phyloP scores from a whole-genome alignment of 2,888 invertebrate genomes.

The Tenthredo distinguenda region DNA sequence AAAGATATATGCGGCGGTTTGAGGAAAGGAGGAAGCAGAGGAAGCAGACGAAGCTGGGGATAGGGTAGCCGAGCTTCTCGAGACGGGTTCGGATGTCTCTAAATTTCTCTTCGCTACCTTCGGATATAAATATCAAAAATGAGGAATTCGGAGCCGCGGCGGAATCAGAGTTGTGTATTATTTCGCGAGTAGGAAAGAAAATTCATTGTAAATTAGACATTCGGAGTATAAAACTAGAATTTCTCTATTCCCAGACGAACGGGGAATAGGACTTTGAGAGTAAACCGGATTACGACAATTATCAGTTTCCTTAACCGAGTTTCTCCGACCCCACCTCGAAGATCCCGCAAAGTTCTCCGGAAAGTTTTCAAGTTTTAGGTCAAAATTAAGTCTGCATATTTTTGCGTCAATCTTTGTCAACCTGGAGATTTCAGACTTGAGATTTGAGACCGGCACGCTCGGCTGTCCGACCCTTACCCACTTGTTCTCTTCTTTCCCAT shows the following conservation, averaged over 20 bases:
- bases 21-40: neutral
- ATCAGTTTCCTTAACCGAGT: slow-evolving; percentile 37
- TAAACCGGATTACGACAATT: slow-evolving; percentile 21
- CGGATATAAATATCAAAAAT: slow-evolving; percentile 5
- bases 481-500: neutral
- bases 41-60: neutral
- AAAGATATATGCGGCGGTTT: neutral
- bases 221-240: too few relatives aligned
- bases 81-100: neutral
- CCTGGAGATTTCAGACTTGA: neutral
- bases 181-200: neutral
- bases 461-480: neutral
- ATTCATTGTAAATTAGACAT: too few relatives aligned
- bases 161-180: neutral
- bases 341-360: neutral
- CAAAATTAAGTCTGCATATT: slow-evolving; percentile 49
- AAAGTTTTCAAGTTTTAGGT: slow-evolving; percentile 20
- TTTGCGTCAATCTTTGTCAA: slow-evolving; percentile 48
- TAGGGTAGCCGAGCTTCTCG: neutral
- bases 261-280: neutral
- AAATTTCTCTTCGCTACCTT: neutral
- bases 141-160: neutral
- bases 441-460: neutral
- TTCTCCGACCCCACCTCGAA: neutral
- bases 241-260: neutral